A percentile compares a stretch with the other conserved stretches of the same genome.
These are phyloP conservation scores for Oreochromis aureus DNA, from an alignment of 2,113 vertebrate genomes.

Conservation along the genomic window DNA sequence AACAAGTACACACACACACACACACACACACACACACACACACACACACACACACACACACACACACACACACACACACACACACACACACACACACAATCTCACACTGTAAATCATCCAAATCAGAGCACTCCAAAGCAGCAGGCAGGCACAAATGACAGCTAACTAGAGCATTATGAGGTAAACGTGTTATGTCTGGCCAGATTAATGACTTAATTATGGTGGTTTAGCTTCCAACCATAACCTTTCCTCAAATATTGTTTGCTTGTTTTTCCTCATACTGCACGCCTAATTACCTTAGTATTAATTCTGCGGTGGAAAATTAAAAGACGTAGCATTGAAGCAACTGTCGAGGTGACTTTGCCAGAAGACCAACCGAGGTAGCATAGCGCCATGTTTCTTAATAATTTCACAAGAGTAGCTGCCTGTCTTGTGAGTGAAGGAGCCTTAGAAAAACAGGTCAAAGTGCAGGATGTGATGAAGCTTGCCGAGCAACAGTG, in stretches of 20 bases:
- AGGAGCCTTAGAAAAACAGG: not conserved
- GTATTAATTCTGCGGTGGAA: slow-evolving; percentile 22
- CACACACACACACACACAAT: not conserved
- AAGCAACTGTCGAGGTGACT: slow-evolving; percentile 21
- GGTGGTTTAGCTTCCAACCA: slow-evolving; percentile 35
- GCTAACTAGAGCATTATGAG: slow-evolving; percentile 33
- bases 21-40: not conserved
- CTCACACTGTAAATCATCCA: slow-evolving; percentile 26
- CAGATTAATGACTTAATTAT: slow-evolving; percentile 62
- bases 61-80: not conserved
- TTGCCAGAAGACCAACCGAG: not conserved
- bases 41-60: not conserved
- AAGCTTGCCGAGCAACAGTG: not conserved
- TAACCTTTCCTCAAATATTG: slow-evolving; percentile 46
- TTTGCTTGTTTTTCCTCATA: slow-evolving; percentile 46
- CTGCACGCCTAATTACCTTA: slow-evolving; percentile 49
- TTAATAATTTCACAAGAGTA: not conserved
- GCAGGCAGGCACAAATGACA: slow-evolving; percentile 15
- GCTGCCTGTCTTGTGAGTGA: not conserved
- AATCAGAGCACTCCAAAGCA: slow-evolving; percentile 1
- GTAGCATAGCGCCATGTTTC: not conserved
- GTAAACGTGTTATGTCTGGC: slow-evolving; percentile 28
- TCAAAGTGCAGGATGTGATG: not conserved
- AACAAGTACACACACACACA: not conserved
- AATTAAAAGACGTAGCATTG: slow-evolving; percentile 23